Evolutionary conservation across 2,797 vertebrate genomes (phyloP).

Genomic region (Acrocephalus scirpaceus): DNA sequence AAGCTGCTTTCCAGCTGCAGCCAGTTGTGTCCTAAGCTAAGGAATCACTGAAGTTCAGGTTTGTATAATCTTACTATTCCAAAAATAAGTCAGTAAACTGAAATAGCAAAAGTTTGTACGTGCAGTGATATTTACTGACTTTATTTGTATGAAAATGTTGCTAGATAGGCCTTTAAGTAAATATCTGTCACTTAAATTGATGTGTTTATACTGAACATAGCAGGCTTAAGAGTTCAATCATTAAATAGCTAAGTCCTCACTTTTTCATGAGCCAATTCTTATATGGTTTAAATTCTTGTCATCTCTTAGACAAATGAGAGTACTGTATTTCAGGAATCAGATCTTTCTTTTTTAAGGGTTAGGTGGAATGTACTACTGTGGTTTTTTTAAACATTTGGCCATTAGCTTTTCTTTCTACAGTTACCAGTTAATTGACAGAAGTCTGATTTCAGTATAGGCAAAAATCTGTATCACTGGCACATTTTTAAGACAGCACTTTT

Average conservation of each 20-base stretch:
- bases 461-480: not conserved
- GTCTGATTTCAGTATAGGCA: not conserved
- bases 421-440: not conserved
- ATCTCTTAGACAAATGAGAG: not conserved
- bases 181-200: constrained; percentile 16
- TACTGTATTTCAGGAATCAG: not conserved
- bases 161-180: not conserved
- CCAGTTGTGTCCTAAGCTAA: not conserved
- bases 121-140: not conserved
- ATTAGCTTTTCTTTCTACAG: not conserved
- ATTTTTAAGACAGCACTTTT: not conserved
- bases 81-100: not conserved
- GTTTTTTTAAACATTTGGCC: not conserved
- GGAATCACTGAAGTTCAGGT: not conserved
- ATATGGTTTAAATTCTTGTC: not conserved
- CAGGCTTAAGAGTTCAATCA: not conserved
- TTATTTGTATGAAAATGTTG: constrained; percentile 17
- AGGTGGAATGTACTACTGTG: not conserved
- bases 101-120: not conserved
- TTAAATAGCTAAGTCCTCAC: not conserved
- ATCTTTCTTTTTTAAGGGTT: not conserved
- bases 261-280: not conserved
- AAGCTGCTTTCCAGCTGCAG: not conserved
- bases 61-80: not conserved
- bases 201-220: constrained; percentile 3